Evolutionary conservation across 2,888 invertebrate species (phyloP), one percentile per base, ranked within the genome.

Genomic region (Callyntrura guangdongensis): DNA sequence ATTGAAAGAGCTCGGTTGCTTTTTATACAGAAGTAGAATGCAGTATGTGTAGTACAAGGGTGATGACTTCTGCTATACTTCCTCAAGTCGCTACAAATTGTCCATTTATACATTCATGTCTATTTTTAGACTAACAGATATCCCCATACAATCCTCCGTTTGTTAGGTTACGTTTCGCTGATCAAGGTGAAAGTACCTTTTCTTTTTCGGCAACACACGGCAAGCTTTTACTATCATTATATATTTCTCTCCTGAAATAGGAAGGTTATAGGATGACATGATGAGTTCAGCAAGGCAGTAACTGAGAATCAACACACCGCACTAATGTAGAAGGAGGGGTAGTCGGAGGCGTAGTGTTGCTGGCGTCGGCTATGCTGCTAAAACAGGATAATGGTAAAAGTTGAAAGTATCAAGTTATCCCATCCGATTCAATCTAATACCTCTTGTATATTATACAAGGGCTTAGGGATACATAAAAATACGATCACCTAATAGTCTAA

Each of bases 161-260:
- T 27, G 36, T 72, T 36, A 9, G 47, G 27, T 64, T 82, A 61
- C 22, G 61, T 82, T 64, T 82, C 36, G 61, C 64, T 64, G 77
- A 77, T 86, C 77, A 86, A 86, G 86, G 86, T 86, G 79, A 86
- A 86, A 86, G 86, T 72, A 86, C 86, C 64, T 86, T 53, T 11
- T 59, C 36, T 72, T 69, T 45, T n/a, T 47, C 56, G 20, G 47
- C 74, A 74, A 77, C 77, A 53, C 59, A 64, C 45, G 9, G 47
- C 22, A 25, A 59, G 49, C 47, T 77, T n/a, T 27, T 0, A n/a
- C 69, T 64, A 12, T 12, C 8, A 27, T 53, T 53, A 11, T 53
- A 11, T 53, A 11, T 53, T 9, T 53, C 69, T 69, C 69, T 47
- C 47, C 72, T 74, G 8, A 17, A 20, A 82, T 64, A 20, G 20